Base-by-base conservation (phyloP, 2,888 invertebrate species). In the Patella pellucida region DNA sequence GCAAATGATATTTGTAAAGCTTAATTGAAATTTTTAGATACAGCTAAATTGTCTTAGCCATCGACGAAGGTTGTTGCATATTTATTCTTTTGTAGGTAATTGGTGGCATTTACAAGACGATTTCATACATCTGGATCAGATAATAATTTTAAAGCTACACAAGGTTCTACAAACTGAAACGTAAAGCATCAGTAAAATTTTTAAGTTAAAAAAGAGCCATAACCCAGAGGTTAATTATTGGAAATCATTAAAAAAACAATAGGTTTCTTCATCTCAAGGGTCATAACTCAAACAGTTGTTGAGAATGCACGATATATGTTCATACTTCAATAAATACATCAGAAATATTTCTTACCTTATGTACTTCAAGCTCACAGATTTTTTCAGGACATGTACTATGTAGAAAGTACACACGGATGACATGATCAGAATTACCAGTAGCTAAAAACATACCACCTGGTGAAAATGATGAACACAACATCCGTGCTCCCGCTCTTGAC, bases 351-450 rank as follows among this genome's bases (percentile, higher is more conserved):
- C 89, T 87, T 83, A 92, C 92, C 23, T 93, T 92, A 90, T 97
- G 97, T n/a, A 94, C 94, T 80, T 95, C 94, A 52, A 94, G 93
- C 91, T 96, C 95, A 72, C 95, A 91, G 78, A 95, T 93, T 80
- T 94, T 92, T 84, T 95, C 94, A 0, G 96, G 96, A 0, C 95
- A 95, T 87, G 95, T 95, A 41, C 94, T 94, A 68, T 93, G 92
- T 93, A 96, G 94, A 82, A 95, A 93, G 90, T 98, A 99, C n/a
- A 98, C 95, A 50, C 93, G 89, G 41, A 99, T 96, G 90, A 96
- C 95, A 90, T 97, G 96, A 92, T 99, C 98, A 0, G 97, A 96
- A 77, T 96, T 96, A 72, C 98, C 99, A 11, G 98, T 96, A 5
- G 98, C 98, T 84, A 98, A 93, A 91, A 97, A 96, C 79, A 94